Conservation (phyloP, 2,888 invertebrate species). For the Raillietiella orientalis region DNA sequence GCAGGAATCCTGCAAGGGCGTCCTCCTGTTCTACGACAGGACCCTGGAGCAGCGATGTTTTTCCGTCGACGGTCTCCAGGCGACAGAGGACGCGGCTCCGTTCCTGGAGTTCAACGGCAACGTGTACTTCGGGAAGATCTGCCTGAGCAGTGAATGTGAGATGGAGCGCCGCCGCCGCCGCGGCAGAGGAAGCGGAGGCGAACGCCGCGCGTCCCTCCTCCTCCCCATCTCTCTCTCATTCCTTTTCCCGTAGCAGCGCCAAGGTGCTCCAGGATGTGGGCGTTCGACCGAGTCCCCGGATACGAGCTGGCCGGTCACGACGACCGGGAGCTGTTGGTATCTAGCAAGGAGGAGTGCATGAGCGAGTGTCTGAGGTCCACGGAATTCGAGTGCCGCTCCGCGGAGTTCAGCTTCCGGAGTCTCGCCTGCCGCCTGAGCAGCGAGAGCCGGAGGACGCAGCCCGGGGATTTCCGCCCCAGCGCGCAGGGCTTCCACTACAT, state of each 20-base stretch:
- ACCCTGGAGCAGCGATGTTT: conserved; percentile 13
- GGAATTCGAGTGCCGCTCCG: conserved; percentile 16
- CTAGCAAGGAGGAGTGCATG: conserved; percentile 15
- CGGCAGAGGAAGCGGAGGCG: too few relatives aligned
- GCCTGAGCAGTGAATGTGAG: conserved; percentile 12
- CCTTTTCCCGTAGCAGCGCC: conserved; percentile 9
- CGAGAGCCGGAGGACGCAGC: conserved; percentile 17
- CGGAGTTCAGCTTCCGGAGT: conserved; percentile 16
- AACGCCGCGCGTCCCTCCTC: too few relatives aligned
- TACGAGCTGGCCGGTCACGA: conserved; percentile 16
- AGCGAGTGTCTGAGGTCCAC: conserved; percentile 16
- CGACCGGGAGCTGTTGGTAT: conserved; percentile 14
- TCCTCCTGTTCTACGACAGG: conserved; percentile 12
- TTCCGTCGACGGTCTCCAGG: conserved; percentile 13
- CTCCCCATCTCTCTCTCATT: conserved; percentile 1
- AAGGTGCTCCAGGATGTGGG: conserved; percentile 14
- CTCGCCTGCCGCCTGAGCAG: conserved; percentile 15
- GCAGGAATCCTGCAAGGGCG: conserved; percentile 11
- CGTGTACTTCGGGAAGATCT: conserved; percentile 16
- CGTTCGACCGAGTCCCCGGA: conserved; percentile 17
- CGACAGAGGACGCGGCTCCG: conserved; percentile 11
- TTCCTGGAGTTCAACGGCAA: conserved; percentile 12
- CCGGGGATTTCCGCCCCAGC: conserved; percentile 14
- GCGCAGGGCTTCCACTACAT: conserved; percentile 16
- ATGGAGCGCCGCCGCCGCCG: too few relatives aligned